phyloP scores from a whole-genome alignment of 2,797 vertebrate species.

The Scolopax bukidnonensis region DNA sequence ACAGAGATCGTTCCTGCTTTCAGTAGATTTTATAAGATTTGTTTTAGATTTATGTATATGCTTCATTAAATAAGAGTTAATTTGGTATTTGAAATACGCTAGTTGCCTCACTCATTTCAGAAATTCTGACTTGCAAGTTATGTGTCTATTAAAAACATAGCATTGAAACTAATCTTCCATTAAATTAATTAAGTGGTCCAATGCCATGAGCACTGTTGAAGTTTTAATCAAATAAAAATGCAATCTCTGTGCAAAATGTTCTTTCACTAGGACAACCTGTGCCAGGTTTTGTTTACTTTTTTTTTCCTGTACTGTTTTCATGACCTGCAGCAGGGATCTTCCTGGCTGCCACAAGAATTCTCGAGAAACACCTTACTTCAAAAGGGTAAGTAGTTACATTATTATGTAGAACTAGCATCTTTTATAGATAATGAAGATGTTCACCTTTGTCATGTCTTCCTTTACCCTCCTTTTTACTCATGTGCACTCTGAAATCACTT shows the following conservation, averaged over 20 bases:
- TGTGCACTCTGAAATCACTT: background rate
- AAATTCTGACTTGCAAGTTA: constrained; percentile 31
- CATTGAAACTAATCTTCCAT: constrained; percentile 35
- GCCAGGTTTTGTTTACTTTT: background rate
- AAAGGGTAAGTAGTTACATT: background rate
- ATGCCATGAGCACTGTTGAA: constrained; percentile 1
- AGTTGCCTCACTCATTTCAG: background rate
- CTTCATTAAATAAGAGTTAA: background rate
- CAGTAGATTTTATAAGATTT: background rate
- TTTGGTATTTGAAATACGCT: constrained; percentile 1
- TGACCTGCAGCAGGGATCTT: background rate
- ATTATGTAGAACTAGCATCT: background rate
- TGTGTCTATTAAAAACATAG: background rate
- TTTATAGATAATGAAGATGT: background rate
- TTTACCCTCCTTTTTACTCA: background rate
- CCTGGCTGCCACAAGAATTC: background rate
- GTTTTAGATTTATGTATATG: background rate
- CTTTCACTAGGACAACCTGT: constrained; percentile 10
- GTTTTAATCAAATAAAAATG: constrained; percentile 53
- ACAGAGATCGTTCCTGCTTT: background rate
- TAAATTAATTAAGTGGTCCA: constrained; percentile 47
- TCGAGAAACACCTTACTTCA: background rate
- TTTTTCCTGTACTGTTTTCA: background rate
- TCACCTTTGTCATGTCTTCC: background rate
- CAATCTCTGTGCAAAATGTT: constrained; percentile 35